These are phyloP conservation scores for Odontophorus gujanensis DNA, from an alignment of 2,113 vertebrate species.

Conservation along the genomic window DNA sequence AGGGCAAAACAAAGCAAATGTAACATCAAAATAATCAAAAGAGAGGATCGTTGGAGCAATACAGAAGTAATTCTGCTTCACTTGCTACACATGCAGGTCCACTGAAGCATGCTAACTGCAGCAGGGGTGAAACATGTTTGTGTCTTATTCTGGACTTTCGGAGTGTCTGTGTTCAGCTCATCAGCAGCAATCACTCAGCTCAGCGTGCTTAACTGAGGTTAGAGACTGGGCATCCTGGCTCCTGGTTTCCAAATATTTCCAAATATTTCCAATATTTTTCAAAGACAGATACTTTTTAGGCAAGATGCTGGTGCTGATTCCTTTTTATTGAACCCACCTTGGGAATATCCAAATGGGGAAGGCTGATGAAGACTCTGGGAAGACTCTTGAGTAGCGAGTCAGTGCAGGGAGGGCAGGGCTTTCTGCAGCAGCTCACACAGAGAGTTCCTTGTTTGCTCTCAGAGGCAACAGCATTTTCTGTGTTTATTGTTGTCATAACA, in stretches of 20 bases:
- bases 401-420: neutral
- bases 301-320: neutral
- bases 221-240: neutral
- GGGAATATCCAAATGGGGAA: neutral
- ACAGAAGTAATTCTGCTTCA: neutral
- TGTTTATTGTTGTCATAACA: neutral
- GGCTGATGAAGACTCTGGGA: neutral
- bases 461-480: neutral
- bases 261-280: neutral
- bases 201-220: neutral
- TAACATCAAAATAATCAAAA: neutral
- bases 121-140: fast-evolving
- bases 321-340: neutral
- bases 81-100: neutral
- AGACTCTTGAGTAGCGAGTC: neutral
- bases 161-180: neutral
- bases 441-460: neutral
- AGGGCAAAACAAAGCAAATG: neutral
- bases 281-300: neutral
- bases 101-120: neutral
- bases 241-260: neutral
- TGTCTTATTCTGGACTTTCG: neutral
- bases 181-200: neutral
- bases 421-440: neutral
- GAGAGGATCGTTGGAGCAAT: neutral